These are phyloP conservation scores for Eulemur rubriventer DNA, from an alignment of 2,797 vertebrate species.

Conservation along the genomic window DNA sequence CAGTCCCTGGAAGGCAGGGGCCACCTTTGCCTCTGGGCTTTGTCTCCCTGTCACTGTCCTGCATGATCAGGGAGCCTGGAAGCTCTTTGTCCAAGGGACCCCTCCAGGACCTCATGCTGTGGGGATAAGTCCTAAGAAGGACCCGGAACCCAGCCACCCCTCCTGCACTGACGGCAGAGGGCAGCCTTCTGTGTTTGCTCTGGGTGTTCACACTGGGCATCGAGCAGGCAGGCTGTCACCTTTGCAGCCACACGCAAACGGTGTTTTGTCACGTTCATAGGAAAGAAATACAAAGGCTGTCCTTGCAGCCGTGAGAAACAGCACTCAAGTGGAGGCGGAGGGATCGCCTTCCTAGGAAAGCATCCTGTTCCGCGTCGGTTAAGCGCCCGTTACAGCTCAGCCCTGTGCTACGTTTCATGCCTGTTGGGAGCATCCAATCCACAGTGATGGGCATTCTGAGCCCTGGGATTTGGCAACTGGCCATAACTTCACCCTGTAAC, in stretches of 20 bases:
- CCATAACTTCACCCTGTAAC: not conserved
- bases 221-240: fast-evolving
- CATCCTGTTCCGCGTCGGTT: not conserved
- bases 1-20: slow-evolving; percentile 84
- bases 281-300: not conserved
- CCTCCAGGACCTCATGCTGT: not conserved
- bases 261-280: not conserved
- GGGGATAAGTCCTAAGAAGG: not conserved
- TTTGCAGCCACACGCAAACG: not conserved
- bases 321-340: fast-evolving
- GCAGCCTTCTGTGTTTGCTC: fast-evolving
- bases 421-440: not conserved
- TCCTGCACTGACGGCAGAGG: not conserved
- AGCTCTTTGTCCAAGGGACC: not conserved
- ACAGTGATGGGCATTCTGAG: not conserved
- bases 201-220: fast-evolving
- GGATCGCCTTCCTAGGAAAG: not conserved
- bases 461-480: not conserved
- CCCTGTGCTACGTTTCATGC: not conserved
- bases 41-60: not conserved
- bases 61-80: not conserved
- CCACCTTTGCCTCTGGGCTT: not conserved
- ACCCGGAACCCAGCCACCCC: not conserved
- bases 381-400: not conserved
- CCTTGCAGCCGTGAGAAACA: not conserved